These are phyloP conservation scores for Nephrotoma guestfalica DNA, from an alignment of 2,888 invertebrate species.

Conservation along the genomic window DNA sequence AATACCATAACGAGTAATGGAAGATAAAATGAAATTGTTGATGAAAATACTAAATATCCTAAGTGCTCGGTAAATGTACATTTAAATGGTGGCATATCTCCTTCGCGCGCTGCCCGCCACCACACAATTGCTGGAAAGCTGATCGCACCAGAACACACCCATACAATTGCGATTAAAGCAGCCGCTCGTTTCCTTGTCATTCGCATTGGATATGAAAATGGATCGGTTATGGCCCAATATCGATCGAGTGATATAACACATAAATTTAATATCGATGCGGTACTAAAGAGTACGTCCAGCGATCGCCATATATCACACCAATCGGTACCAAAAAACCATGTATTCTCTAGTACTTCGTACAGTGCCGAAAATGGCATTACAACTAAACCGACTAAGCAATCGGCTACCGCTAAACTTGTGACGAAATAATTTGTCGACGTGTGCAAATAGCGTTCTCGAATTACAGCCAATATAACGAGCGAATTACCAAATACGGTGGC, in stretches of 20 bases:
- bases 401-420: conserved; percentile 91
- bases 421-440: conserved; percentile 97
- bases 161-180: conserved; percentile 81
- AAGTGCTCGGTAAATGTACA: conserved; percentile 95
- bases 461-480: conserved; percentile 85
- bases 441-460: conserved; percentile 83
- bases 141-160: conserved; percentile 93
- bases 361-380: conserved; percentile 96
- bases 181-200: conserved; percentile 84
- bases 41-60: conserved; percentile 93
- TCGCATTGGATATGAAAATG: conserved; percentile 89
- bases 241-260: conserved; percentile 94
- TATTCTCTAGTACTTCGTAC: conserved; percentile 76
- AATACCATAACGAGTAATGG: conserved; percentile 96
- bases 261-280: conserved; percentile 92
- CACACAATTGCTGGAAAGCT: conserved; percentile 96
- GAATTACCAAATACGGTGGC: conserved; percentile 92
- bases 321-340: conserved; percentile 88
- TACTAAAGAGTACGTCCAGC: conserved; percentile 90
- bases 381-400: conserved; percentile 87
- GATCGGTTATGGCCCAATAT: conserved; percentile 98
- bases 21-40: conserved; percentile 93
- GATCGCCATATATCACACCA: conserved; percentile 99
- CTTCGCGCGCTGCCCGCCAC: conserved; percentile 80
- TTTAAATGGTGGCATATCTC: conserved; percentile 65